These are phyloP conservation scores for Sminthurides bifidus DNA, from an alignment of 1,140 invertebrate genomes.

Conservation along the genomic window DNA sequence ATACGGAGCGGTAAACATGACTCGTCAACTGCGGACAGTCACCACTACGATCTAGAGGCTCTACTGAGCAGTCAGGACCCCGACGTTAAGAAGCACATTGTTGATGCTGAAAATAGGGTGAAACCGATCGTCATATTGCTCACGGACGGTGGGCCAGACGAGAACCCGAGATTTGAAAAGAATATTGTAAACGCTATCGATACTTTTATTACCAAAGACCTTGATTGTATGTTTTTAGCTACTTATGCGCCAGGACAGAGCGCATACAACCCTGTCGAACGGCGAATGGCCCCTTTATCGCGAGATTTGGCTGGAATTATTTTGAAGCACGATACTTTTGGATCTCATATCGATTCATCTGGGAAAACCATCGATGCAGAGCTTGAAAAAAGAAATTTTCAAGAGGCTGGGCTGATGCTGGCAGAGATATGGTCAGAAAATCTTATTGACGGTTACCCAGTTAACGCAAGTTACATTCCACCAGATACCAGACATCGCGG, in stretches of 20 bases:
- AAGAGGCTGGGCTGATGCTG: conserved; percentile 32
- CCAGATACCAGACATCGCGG: not conserved
- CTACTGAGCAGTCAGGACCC: conserved; percentile 26
- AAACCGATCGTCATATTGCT: conserved; percentile 38
- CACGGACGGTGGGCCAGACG: conserved; percentile 38
- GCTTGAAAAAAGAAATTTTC: conserved; percentile 35
- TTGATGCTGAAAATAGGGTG: conserved; percentile 26
- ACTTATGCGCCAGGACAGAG: conserved; percentile 38
- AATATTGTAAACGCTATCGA: conserved; percentile 8
- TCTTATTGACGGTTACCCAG: conserved; percentile 32
- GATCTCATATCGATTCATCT: conserved; percentile 35
- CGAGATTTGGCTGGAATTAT: conserved; percentile 36
- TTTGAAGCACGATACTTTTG: conserved; percentile 36
- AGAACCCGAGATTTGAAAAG: conserved; percentile 33
- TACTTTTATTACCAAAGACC: conserved; percentile 23
- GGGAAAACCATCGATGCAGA: not conserved
- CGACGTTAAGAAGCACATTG: not conserved
- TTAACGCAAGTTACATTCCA: not conserved
- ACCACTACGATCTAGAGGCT: conserved; percentile 35
- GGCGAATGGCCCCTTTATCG: conserved; percentile 37
- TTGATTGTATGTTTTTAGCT: conserved; percentile 38
- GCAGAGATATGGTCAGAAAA: conserved; percentile 33
- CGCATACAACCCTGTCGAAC: conserved; percentile 35
- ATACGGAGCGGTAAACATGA: conserved; percentile 35
- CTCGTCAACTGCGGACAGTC: conserved; percentile 33